These are phyloP conservation scores for Drosophila littoralis DNA, from an alignment of 1,140 invertebrate genomes.

Conservation along the genomic window DNA sequence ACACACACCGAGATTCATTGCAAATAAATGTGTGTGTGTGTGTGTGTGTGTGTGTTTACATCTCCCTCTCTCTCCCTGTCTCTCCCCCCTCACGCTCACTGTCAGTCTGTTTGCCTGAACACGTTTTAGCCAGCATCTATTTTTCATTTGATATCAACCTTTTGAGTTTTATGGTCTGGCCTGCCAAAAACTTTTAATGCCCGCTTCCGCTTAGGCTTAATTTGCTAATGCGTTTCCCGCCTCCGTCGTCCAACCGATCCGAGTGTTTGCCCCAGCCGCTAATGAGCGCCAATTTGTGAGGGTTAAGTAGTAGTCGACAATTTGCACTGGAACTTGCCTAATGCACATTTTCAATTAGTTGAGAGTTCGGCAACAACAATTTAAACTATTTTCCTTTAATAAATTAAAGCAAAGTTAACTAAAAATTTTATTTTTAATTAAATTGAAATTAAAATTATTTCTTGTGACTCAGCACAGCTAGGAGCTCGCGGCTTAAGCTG, in stretches of 20 bases:
- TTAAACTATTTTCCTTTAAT: too few species aligned
- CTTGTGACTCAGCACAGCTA: too few species aligned
- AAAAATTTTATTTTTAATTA: too few species aligned
- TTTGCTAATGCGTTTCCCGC: constrained; percentile 65
- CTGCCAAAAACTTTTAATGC: constrained; percentile 69
- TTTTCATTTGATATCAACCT: constrained; percentile 66
- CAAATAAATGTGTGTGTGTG: constrained; percentile 25
- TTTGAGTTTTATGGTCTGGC: constrained; percentile 59
- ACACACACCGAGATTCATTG: constrained; percentile 64
- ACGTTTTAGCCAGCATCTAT: constrained; percentile 66
- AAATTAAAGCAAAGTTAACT: too few species aligned
- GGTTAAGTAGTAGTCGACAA: constrained; percentile 6
- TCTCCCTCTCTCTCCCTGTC: constrained; percentile 21
- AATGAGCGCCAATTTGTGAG: constrained; percentile 66
- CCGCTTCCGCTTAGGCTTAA: constrained; percentile 62
- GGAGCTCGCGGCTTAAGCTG: too few species aligned
- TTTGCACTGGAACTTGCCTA: background rate
- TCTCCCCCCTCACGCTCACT: constrained; percentile 19
- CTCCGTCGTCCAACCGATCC: constrained; percentile 8
- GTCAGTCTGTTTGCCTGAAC: constrained; percentile 26
- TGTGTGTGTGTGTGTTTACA: background rate
- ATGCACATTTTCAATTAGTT: constrained; percentile 2
- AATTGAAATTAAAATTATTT: too few species aligned
- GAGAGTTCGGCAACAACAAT: background rate
- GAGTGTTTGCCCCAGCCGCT: constrained; percentile 48